A percentile compares a stretch with the other conserved stretches of the same genome.
These are phyloP conservation scores for Marronus borbonicus DNA, from an alignment of 2,888 invertebrate genomes.

Conservation along the genomic window DNA sequence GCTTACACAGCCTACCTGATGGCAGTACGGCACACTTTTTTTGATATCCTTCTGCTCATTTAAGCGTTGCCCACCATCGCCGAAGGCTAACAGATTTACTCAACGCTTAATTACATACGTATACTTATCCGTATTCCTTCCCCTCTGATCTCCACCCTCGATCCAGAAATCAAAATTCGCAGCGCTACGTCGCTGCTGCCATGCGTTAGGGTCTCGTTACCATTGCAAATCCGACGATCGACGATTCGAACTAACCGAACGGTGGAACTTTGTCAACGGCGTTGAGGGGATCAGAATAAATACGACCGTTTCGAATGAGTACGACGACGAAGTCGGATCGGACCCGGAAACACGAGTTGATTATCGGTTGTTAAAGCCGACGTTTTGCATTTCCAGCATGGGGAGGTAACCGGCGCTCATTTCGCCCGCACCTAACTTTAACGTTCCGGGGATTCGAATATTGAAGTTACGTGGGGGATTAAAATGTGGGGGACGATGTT, in stretches of 20 bases:
- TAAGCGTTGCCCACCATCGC: neutral
- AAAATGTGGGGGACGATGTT: no score
- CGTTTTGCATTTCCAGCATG: neutral
- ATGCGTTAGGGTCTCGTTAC: slow-evolving; percentile 8
- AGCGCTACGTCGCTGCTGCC: neutral
- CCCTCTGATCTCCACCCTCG: neutral
- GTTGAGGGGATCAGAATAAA: neutral
- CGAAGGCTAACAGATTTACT: slow-evolving; percentile 7
- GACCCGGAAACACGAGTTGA: neutral
- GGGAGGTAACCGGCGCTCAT: neutral
- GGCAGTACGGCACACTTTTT: neutral
- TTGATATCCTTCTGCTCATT: neutral
- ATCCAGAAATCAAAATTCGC: neutral
- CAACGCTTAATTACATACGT: neutral
- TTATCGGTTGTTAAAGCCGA: slow-evolving; percentile 1
- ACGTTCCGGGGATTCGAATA: no score
- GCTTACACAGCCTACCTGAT: neutral
- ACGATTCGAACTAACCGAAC: neutral
- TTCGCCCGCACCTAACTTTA: no score
- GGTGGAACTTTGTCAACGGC: neutral
- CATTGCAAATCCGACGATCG: slow-evolving; percentile 3
- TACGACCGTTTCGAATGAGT: slow-evolving; percentile 3
- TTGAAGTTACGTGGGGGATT: no score
- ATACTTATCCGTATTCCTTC: neutral
- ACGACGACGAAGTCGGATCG: neutral